Evolutionary conservation across 2,113 vertebrate genomes (phyloP), one percentile per base, ranked within the genome.

Genomic region (Anoura caudifer): DNA sequence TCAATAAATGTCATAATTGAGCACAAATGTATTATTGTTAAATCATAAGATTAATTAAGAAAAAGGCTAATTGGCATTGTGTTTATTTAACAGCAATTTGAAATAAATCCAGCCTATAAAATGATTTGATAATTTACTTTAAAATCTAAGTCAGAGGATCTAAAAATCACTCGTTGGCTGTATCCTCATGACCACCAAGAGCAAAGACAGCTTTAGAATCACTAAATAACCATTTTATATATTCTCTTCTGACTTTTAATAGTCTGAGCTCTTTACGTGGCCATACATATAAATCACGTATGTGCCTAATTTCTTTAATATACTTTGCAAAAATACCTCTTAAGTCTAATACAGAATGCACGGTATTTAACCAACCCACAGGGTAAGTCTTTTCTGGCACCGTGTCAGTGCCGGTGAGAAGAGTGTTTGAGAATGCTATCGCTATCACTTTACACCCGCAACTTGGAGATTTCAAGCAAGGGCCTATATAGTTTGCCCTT

Each of bases 401-500:
- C 33, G 87, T 94, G 81, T 96, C n/a, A 61, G 38, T 13, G 8
- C 33, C 63, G 17, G 3, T 73, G n/a, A 95, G 85, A 90, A 50
- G 31, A 9, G 9, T 82, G 7, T 14, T 89, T 50, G 84, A 70
- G 33, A 88, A 90, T 41, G 8, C 3, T 24, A 14, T 67, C 63
- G 20, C 67, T 59, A n/a, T 88, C 24, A 47, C 16, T 90, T 75
- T 77, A 86, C 31, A 65, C 81, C 20, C 19, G 83, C 43, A 70
- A 87, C 12, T 83, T 91, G 75, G 61, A 31, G 38, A 16, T 84
- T 93, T 77, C 59, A 76, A 75, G 89, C 76, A 80, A 91, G 69
- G 47, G 38, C 88, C 69, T 87, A 91, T 80, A 31, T 1, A 65
- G n/a, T 96, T 94, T 38, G 22, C 76, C 14, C 80, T 95, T 94